phyloP scores from a whole-genome alignment of 2,113 vertebrate genomes.

The Siniperca knerii region DNA sequence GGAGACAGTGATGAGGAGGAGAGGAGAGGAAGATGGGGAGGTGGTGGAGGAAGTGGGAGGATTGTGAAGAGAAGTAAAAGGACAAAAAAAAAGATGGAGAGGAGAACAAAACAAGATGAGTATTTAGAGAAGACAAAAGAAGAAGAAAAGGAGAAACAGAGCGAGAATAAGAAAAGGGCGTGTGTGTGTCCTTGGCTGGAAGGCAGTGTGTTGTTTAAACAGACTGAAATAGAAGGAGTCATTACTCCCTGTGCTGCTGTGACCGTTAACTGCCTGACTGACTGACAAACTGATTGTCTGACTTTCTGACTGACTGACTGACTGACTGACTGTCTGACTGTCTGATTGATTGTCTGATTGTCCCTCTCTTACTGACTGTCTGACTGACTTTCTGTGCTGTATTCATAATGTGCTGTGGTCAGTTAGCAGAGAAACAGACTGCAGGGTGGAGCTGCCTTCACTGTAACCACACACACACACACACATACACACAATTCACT shows the following conservation, averaged over 20 bases:
- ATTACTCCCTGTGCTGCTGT: constrained; percentile 52
- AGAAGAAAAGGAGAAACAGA: neutral
- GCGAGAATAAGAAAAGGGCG: constrained; percentile 13
- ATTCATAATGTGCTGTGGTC: constrained; percentile 57
- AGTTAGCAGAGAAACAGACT: constrained; percentile 51
- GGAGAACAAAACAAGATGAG: neutral
- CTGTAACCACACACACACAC: constrained; percentile 58
- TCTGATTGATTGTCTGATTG: neutral
- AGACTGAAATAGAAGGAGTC: constrained; percentile 71
- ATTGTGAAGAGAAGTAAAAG: neutral
- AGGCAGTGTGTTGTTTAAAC: constrained; percentile 54
- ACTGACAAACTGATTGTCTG: neutral
- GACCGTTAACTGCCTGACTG: constrained; percentile 25
- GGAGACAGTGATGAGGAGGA: neutral
- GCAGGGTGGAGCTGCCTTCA: constrained; percentile 66
- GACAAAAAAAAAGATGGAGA: neutral
- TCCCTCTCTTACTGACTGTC: constrained; percentile 19
- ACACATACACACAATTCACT: constrained; percentile 7
- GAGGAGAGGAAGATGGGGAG: neutral
- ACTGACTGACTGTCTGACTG: constrained; percentile 2
- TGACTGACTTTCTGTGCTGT: constrained; percentile 18
- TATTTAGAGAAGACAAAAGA: neutral
- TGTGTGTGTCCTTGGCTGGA: constrained; percentile 46
- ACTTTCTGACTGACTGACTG: neutral
- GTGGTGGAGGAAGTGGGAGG: neutral